Conservation (phyloP, 2,797 vertebrate species). For the Pseudomugil gertrudae region DNA sequence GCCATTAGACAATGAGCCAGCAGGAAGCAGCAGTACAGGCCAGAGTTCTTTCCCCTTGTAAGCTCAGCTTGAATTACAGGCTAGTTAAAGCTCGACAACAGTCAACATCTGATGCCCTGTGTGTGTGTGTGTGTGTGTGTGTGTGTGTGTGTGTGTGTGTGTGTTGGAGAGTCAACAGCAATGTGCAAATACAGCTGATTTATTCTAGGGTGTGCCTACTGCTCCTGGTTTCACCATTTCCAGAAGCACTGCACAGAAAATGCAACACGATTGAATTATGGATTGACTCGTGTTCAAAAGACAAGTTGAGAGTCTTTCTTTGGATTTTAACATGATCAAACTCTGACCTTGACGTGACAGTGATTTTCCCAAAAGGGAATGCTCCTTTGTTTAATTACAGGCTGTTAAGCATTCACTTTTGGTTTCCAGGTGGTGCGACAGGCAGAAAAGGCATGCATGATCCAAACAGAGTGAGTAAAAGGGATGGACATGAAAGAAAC, state of each 20-base stretch:
- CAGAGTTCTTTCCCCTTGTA: conserved; percentile 2
- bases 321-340: not conserved
- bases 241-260: conserved; percentile 8
- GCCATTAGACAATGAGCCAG: conserved; percentile 4
- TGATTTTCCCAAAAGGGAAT: not conserved
- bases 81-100: conserved; percentile 27
- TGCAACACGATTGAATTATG: not conserved
- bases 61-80: conserved; percentile 23
- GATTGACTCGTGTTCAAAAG: not conserved
- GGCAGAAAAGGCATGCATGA: conserved; percentile 21
- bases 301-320: not conserved
- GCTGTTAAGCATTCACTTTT: conserved; percentile 14
- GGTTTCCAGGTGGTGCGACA: conserved; percentile 58
- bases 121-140: conserved; percentile 3
- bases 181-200: conserved; percentile 8
- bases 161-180: not conserved
- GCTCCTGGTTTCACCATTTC: conserved; percentile 5
- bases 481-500: conserved; percentile 5
- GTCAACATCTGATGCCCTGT: conserved; percentile 18
- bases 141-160: conserved; percentile 9
- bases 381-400: conserved; percentile 49
- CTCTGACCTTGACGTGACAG: not conserved
- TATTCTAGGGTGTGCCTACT: conserved; percentile 30
- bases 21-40: conserved; percentile 6
- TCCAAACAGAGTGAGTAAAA: conserved; percentile 22